Evolutionary conservation across 23 tunicate genomes (phyloP), one percentile per base, ranked within the genome.

Genomic region (Aplidium turbinatum): DNA sequence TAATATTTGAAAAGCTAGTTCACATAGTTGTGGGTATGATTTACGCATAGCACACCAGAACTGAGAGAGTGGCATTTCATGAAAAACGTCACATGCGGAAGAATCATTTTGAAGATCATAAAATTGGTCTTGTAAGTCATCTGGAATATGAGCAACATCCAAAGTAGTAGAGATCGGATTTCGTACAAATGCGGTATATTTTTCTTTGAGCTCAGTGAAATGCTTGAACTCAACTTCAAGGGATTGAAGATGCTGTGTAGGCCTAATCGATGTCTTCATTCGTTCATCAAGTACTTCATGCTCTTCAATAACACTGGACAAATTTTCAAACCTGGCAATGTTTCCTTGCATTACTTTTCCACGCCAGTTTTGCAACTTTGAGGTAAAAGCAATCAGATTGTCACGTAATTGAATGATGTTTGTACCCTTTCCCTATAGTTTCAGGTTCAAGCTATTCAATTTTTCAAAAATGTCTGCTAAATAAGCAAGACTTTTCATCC

Each of bases 1-100:
- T n/a, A n/a, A n/a, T n/a, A n/a, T n/a, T n/a, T n/a, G n/a, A n/a
- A n/a, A n/a, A n/a, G n/a, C n/a, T n/a, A n/a, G n/a, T n/a, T n/a
- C n/a, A n/a, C n/a, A n/a, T n/a, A n/a, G n/a, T n/a, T n/a, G n/a
- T n/a, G n/a, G n/a, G n/a, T n/a, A n/a, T n/a, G n/a, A n/a, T n/a
- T n/a, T n/a, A n/a, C n/a, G n/a, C n/a, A n/a, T n/a, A 22, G n/a
- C 26, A 20, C 23, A 55, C 75, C 63, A 39, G 40, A 68, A 68
- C 51, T 72, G 77, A 25, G 69, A 56, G 51, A 74, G 79, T 74
- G 79, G 30, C 50, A 33, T 74, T 74, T 74, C 70, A 34, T 56
- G 48, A 74, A 55, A 74, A 34, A 74, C 28, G 33, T 55, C 68
- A 57, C 48, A 48, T 13, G 50, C 50, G 20, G 48, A 57, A 31